Base-by-base conservation (phyloP, 2,888 invertebrate genomes). In the Allacma fusca region DNA sequence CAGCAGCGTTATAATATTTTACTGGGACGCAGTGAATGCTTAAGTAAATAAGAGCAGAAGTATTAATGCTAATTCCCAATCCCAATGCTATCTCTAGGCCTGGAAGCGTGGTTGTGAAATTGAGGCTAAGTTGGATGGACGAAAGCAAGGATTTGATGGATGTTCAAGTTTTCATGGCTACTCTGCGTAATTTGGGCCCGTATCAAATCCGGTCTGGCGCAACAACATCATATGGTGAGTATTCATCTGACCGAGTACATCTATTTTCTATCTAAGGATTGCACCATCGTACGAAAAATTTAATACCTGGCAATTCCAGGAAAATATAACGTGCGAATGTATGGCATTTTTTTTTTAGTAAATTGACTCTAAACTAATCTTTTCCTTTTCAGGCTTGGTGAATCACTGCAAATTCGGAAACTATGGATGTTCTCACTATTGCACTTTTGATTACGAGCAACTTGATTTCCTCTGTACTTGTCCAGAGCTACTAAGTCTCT, bases 401-500 rank as follows among this genome's bases (percentile, higher is more conserved):
- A 91, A 92, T 86, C 86, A 71, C 78, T 94, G 92, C 86, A 89
- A 91, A 86, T 89, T 91, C 76, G 89, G 90, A 80, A 91, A 90
- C 79, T 89, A 91, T 77, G 87, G 89, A 69, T 94, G 94, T 85
- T 90, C 92, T 81, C 88, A 92, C 81, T 88, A 87, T 16, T 94
- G 94, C 85, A 87, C 88, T 74, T 93, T 92, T 84, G 90, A 92
- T 85, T 91, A 91, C 84, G 86, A 87, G 28, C 83, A 79, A 43
- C 88, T 91, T 76, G 89, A 90, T 70, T 93, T 93, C 85, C 87
- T 86, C 40, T 94, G 94, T 85, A 88, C 87, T 1, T 94, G 93
- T 85, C 90, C 90, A 13, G 86, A 87, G 57, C 90, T 89, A 40
- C 85, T 90, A 88, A 84, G 87, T 72, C 85, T 92, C 86, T 87